Percentiles rank a stretch among this genome's conserved stretches.
These are phyloP conservation scores for Plemyria rubiginata DNA, from an alignment of 2,888 invertebrate genomes.

Conservation along the genomic window DNA sequence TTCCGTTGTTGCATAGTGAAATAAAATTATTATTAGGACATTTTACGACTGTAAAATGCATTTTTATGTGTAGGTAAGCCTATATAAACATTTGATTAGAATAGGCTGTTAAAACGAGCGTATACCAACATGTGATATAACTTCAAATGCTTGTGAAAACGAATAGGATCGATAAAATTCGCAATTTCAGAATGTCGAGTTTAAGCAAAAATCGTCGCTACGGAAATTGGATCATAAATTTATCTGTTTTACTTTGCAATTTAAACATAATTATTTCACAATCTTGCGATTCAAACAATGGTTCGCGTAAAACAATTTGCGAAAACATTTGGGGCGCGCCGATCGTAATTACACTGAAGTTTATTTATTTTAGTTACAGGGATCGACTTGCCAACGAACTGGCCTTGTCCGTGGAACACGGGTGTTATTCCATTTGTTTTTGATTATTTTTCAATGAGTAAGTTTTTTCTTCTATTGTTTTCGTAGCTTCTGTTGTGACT, in stretches of 20 bases:
- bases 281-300: constrained; percentile 45
- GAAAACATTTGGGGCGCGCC: constrained; percentile 33
- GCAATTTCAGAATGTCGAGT: constrained; percentile 43
- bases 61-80: neutral
- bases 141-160: constrained; percentile 47
- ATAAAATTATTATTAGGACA: too few species aligned
- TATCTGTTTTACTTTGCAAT: constrained; percentile 57
- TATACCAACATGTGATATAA: neutral
- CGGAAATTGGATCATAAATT: constrained; percentile 61
- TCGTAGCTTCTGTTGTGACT: neutral
- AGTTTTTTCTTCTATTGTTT: constrained; percentile 37
- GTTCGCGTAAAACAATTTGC: constrained; percentile 47
- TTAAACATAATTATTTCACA: constrained; percentile 54
- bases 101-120: constrained; percentile 14
- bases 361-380: constrained; percentile 46
- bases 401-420: constrained; percentile 62
- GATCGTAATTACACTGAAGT: constrained; percentile 31
- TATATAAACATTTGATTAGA: constrained; percentile 11
- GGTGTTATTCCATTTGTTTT: constrained; percentile 62
- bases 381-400: constrained; percentile 48
- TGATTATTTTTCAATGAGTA: constrained; percentile 64
- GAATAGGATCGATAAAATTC: constrained; percentile 52
- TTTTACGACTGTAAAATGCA: neutral
- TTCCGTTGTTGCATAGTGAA: neutral
- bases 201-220: constrained; percentile 38